Base-by-base conservation (phyloP, 2,888 invertebrate species). In the Dasypogon diadema region DNA sequence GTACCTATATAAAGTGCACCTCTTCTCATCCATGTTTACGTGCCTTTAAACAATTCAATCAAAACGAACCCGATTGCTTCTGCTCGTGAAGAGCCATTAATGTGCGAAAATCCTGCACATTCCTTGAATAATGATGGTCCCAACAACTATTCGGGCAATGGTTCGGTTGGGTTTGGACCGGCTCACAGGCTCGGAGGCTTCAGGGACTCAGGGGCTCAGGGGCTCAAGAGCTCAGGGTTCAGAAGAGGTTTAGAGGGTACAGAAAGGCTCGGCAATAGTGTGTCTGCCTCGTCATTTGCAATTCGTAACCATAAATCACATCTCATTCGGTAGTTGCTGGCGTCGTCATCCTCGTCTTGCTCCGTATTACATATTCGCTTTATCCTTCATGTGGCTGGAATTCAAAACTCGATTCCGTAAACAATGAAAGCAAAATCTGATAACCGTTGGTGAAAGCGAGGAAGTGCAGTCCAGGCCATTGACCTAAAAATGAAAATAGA, bases 341-440 rank as follows among this genome's bases (percentile, higher is more conserved):
- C n/a, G 46, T 26, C 46, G 46, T 42, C 46, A 22, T 24, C 18
- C 18, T 12, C 12, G 42, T 42, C 12, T n/a, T 42, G 24, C 24
- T 46, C 63, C 46, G 65, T 46, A 65, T 65, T 65, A 65, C 65
- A 70, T 18, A 54, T 54, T 54, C 51, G 54, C 70, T 54, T 70
- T 70, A 70, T 70, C 70, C 70, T 70, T 70, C 70, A 54, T 70
- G 70, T 54, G 54, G 70, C 70, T 70, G 54, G 70, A 70, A 70
- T 70, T 70, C 70, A 70, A 70, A 70, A 70, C 70, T 54, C 70
- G 70, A 70, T 70, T 65, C 70, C 70, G 70, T 70, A 70, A 70
- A 70, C 70, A 70, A 70, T 70, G 70, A 70, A 70, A 70, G 70
- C 54, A 70, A 70, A 70, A 70, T 70, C 70, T 70, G 70, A 70